Percentiles rank a stretch among this genome's conserved stretches.
Conservation (phyloP, 1,140 invertebrate species). For the Homalodisca vitripennis region DNA sequence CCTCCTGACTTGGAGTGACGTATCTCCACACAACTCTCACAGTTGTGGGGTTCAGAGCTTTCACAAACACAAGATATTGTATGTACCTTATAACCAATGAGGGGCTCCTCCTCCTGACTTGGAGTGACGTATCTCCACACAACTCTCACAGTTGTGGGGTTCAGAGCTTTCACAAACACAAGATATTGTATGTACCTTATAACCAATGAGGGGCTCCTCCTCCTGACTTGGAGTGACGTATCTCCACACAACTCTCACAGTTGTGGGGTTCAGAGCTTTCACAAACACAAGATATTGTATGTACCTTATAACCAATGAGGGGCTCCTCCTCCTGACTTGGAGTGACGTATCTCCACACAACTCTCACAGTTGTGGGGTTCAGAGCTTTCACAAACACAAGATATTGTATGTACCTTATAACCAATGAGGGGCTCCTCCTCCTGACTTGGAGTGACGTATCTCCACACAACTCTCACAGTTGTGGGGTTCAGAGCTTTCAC, state of each 20-base stretch:
- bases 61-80: constrained; percentile 85
- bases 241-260: constrained; percentile 86
- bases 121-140: constrained; percentile 92
- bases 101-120: constrained; percentile 85
- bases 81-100: constrained; percentile 93
- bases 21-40: constrained; percentile 90
- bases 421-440: constrained; percentile 93
- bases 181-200: too few relatives aligned
- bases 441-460: constrained; percentile 83
- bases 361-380: neutral
- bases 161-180: constrained; percentile 78
- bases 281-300: too few relatives aligned
- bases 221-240: constrained; percentile 85
- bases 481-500: constrained; percentile 80
- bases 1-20: constrained; percentile 80
- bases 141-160: constrained; percentile 83
- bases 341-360: constrained; percentile 69
- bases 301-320: constrained; percentile 89
- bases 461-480: constrained; percentile 85
- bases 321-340: constrained; percentile 89
- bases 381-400: too few relatives aligned
- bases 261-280: constrained; percentile 77
- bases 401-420: constrained; percentile 92
- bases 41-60: constrained; percentile 78
- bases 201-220: constrained; percentile 92